Conservation (phyloP, 2,888 invertebrate genomes). For the Ennomos erosarius region DNA sequence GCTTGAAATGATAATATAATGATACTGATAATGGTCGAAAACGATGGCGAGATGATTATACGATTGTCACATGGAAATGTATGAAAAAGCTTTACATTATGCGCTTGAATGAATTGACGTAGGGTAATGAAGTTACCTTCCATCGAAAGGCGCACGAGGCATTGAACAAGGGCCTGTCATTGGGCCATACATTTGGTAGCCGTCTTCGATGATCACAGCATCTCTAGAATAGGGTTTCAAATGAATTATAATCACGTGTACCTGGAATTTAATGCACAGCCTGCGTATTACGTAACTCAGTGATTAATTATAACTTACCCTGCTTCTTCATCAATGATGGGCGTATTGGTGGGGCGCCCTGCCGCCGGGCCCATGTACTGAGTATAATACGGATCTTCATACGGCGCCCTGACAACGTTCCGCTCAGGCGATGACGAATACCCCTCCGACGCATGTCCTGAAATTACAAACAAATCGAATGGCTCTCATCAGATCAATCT, state of each 20-base stretch:
- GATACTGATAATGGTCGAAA: no score
- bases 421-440: slow-evolving; percentile 96
- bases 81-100: neutral
- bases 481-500: neutral
- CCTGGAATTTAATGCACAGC: no score
- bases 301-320: slow-evolving; percentile 79
- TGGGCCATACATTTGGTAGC: slow-evolving; percentile 73
- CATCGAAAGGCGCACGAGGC: slow-evolving; percentile 73
- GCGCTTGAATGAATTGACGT: neutral
- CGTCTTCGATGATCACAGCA: slow-evolving; percentile 69
- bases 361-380: slow-evolving; percentile 90
- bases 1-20: no score
- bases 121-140: slow-evolving; percentile 60
- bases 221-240: slow-evolving; percentile 56
- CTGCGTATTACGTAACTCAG: slow-evolving; percentile 2
- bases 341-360: slow-evolving; percentile 89
- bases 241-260: neutral
- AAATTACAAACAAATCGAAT: slow-evolving; percentile 5
- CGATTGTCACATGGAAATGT: neutral
- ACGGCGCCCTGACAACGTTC: slow-evolving; percentile 88
- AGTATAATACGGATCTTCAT: slow-evolving; percentile 95
- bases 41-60: no score
- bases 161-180: slow-evolving; percentile 70
- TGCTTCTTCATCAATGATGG: slow-evolving; percentile 96
- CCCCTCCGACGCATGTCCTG: slow-evolving; percentile 81